A percentile compares a stretch with the other conserved stretches of the same genome.
These are phyloP conservation scores for Okamejei kenojei DNA, from an alignment of 2,797 vertebrate species.

Conservation along the genomic window DNA sequence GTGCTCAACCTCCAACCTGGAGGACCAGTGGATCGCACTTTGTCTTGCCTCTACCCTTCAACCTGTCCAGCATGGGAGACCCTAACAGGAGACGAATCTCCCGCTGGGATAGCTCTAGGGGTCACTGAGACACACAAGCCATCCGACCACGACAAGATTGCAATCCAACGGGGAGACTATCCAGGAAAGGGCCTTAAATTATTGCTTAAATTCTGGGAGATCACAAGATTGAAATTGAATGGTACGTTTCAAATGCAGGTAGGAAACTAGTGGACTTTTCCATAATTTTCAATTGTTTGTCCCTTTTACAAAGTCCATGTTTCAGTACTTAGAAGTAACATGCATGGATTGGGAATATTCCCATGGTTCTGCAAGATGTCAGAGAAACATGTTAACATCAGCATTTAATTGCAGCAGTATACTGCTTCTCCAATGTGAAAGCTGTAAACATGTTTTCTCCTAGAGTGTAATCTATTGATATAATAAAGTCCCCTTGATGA, in stretches of 20 bases:
- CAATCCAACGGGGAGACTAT: too few species aligned
- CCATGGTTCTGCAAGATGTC: not conserved
- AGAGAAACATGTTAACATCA: not conserved
- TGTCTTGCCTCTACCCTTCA: too few species aligned
- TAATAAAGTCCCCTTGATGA: not conserved
- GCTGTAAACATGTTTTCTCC: not conserved
- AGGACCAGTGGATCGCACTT: too few species aligned
- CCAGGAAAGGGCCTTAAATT: too few species aligned
- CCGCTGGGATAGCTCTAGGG: too few species aligned
- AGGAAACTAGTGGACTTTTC: not conserved
- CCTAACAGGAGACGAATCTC: too few species aligned
- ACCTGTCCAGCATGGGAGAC: too few species aligned
- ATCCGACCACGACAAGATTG: too few species aligned
- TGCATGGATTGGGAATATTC: not conserved
- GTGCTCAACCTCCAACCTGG: too few species aligned
- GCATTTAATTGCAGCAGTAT: not conserved
- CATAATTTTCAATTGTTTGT: not conserved
- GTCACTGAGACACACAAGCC: too few species aligned
- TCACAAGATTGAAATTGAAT: not conserved
- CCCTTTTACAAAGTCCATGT: not conserved
- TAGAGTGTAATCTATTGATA: not conserved
- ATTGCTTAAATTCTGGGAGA: not conserved
- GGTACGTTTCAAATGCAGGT: not conserved
- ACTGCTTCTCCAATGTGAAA: not conserved
- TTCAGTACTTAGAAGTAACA: not conserved